phyloP scores from a whole-genome alignment of 2,888 invertebrate species.

The Aphidius colemani region DNA sequence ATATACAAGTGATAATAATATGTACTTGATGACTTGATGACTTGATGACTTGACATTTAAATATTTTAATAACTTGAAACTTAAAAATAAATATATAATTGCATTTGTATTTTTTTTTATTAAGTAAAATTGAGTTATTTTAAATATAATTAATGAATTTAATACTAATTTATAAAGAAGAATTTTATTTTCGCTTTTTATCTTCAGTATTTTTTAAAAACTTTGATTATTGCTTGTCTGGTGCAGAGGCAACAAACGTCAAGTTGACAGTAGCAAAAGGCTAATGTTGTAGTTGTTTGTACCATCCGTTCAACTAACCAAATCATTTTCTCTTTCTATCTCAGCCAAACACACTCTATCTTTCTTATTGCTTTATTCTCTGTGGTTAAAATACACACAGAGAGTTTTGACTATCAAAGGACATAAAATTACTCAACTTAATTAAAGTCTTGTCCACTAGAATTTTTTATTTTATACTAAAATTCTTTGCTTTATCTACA shows the following conservation, averaged over 20 bases:
- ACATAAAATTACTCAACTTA: conserved; percentile 38
- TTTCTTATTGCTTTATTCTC: conserved; percentile 17
- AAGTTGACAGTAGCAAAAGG: conserved; percentile 25
- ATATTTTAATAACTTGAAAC: too few species aligned
- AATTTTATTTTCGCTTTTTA: too few species aligned
- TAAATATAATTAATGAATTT: too few species aligned
- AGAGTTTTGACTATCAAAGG: conserved; percentile 3
- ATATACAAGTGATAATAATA: too few species aligned
- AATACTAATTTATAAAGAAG: too few species aligned
- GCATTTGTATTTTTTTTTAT: too few species aligned
- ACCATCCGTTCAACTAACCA: conserved; percentile 11
- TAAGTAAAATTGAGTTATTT: too few species aligned
- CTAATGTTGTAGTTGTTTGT: conserved; percentile 9
- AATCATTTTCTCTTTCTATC: conserved; percentile 1
- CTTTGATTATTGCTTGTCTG: too few species aligned
- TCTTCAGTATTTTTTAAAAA: not conserved
- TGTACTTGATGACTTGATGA: too few species aligned
- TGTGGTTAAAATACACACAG: conserved; percentile 7
- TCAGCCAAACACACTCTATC: conserved; percentile 18
- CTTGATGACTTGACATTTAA: too few species aligned
- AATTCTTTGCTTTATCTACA: conserved; percentile 26
- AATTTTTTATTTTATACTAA: too few species aligned
- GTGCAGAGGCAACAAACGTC: conserved; percentile 1
- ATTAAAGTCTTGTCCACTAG: conserved; percentile 36
- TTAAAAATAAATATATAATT: too few species aligned